Percentiles rank a stretch among this genome's conserved stretches.
Conservation (phyloP, 2,113 vertebrate species). For the Carettochelys insculpta region DNA sequence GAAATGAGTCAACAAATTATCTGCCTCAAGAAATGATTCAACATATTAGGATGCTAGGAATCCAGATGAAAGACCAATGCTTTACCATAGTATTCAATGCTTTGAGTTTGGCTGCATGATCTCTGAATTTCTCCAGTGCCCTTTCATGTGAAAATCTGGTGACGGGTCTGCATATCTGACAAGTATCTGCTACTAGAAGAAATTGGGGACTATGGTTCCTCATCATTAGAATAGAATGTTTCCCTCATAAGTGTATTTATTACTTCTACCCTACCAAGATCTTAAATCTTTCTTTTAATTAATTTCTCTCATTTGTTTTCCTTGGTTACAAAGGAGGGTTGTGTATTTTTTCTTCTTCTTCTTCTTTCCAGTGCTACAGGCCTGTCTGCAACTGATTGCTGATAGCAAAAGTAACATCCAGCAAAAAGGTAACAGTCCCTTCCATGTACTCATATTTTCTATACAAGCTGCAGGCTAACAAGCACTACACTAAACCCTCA, state of each 20-base stretch:
- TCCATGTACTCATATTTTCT: neutral
- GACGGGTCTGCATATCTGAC: neutral
- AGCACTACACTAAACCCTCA: too few relatives aligned
- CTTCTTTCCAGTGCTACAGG: conserved; percentile 82
- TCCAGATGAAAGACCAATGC: neutral
- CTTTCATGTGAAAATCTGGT: neutral
- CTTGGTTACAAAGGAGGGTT: conserved; percentile 14
- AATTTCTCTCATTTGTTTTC: neutral
- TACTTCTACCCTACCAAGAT: neutral
- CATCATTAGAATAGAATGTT: neutral
- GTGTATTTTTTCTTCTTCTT: conserved; percentile 4
- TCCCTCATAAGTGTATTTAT: neutral
- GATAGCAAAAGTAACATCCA: conserved; percentile 81
- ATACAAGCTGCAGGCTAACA: neutral
- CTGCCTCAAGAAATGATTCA: neutral
- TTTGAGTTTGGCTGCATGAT: neutral
- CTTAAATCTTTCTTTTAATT: neutral
- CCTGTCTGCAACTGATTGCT: conserved; percentile 91
- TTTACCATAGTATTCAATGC: neutral
- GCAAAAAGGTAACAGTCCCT: conserved; percentile 83
- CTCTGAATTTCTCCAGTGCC: neutral
- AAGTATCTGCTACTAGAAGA: neutral
- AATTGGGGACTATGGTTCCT: neutral
- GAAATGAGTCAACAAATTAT: neutral
- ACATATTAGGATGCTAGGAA: neutral